Percentiles rank a stretch among this genome's conserved stretches.
phyloP scores from a whole-genome alignment of 2,888 invertebrate genomes.

The Tetheella fluctuosa region DNA sequence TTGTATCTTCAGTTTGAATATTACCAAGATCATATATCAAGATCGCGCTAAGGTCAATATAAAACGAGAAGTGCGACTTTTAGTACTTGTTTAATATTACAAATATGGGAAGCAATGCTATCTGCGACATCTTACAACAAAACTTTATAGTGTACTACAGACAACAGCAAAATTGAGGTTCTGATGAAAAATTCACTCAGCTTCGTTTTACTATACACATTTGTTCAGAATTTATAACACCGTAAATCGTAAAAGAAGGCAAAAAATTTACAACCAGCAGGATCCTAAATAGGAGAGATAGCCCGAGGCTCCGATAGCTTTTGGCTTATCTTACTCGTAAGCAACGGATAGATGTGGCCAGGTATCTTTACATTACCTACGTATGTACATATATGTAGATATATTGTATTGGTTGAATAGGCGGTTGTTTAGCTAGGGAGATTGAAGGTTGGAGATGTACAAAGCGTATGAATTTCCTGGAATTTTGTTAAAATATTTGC shows the following conservation, averaged over 20 bases:
- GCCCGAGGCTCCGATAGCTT: conserved; percentile 54
- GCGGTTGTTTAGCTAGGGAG: not conserved
- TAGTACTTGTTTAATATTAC: not conserved
- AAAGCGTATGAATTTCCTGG: not conserved
- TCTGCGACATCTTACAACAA: not conserved
- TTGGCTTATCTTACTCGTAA: conserved; percentile 54
- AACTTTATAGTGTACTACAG: conserved; percentile 16
- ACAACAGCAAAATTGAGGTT: conserved; percentile 48
- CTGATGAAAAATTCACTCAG: conserved; percentile 73
- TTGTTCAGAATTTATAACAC: conserved; percentile 75
- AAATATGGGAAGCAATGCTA: not conserved
- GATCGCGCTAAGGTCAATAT: too few relatives aligned
- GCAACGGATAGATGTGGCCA: conserved; percentile 32
- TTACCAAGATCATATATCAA: too few relatives aligned
- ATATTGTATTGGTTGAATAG: conserved; percentile 6
- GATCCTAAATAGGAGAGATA: conserved; percentile 62
- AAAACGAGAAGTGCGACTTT: too few relatives aligned
- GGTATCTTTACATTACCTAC: conserved; percentile 15
- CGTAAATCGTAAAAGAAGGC: conserved; percentile 70
- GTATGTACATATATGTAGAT: conserved; percentile 17
- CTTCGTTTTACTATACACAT: conserved; percentile 70
- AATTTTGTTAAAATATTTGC: not conserved
- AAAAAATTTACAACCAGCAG: conserved; percentile 71
- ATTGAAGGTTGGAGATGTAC: not conserved
- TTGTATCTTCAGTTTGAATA: too few relatives aligned